Conservation (phyloP, 2,797 vertebrate species). For the Lagodon rhomboides region DNA sequence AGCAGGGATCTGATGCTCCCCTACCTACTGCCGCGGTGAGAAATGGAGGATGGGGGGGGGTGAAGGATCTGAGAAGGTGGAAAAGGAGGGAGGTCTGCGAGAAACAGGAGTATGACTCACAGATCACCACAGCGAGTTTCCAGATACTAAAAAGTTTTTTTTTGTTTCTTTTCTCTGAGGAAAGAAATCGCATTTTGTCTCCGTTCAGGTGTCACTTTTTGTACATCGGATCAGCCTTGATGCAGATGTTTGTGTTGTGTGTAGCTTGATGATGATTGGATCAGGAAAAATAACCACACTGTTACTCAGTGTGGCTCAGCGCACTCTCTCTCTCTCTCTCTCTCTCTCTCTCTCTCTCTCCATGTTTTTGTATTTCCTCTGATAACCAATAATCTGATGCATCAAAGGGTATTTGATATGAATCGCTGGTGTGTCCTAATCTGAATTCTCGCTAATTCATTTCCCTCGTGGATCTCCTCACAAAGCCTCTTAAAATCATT, state of each 20-base stretch:
- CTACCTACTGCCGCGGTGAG: slow-evolving; percentile 66
- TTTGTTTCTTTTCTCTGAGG: background rate
- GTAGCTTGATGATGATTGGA: slow-evolving; percentile 12
- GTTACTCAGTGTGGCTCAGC: background rate
- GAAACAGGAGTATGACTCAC: slow-evolving; percentile 76
- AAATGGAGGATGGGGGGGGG: slow-evolving; percentile 56
- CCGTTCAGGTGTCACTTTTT: slow-evolving; percentile 14
- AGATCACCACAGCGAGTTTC: slow-evolving; percentile 55
- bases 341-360: background rate
- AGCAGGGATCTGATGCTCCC: slow-evolving; percentile 71
- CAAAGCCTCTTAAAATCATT: slow-evolving; percentile 80
- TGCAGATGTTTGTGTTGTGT: slow-evolving; percentile 28
- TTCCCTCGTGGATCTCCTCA: slow-evolving; percentile 64
- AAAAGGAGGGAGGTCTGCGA: slow-evolving; percentile 46
- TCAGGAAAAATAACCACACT: no score
- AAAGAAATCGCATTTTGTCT: slow-evolving; percentile 27
- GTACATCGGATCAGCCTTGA: slow-evolving; percentile 38
- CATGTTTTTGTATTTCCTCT: slow-evolving; percentile 21
- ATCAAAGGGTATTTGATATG: slow-evolving; percentile 65
- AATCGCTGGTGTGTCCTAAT: slow-evolving; percentile 65
- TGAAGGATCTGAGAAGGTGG: slow-evolving; percentile 43
- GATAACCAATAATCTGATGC: slow-evolving; percentile 36
- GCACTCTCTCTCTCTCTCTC: background rate
- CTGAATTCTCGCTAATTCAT: slow-evolving; percentile 71
- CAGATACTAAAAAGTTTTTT: slow-evolving; percentile 23